A percentile compares a stretch with the other conserved stretches of the same genome.
These are phyloP conservation scores for Desoria tigrina DNA, from an alignment of 2,888 invertebrate species.

Conservation along the genomic window DNA sequence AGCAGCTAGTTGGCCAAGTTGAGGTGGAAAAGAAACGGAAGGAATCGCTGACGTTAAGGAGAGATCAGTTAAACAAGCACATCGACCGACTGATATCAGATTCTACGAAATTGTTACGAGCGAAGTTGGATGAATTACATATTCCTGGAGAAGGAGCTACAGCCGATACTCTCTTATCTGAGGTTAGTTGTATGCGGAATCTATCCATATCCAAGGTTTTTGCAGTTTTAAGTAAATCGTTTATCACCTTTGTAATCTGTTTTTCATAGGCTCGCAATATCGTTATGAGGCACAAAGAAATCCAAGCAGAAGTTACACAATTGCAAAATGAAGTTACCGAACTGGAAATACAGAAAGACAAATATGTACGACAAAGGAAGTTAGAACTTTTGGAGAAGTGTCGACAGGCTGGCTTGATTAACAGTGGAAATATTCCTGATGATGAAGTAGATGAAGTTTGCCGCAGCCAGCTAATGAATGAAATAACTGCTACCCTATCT, in stretches of 20 bases:
- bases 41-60: conserved; percentile 39
- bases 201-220: not conserved
- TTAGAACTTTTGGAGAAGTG: conserved; percentile 73
- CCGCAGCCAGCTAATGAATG: conserved; percentile 60
- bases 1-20: conserved; percentile 72
- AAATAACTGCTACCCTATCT: conserved; percentile 79
- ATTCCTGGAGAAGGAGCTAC: conserved; percentile 52
- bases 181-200: conserved; percentile 28
- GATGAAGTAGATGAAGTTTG: conserved; percentile 46
- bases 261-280: conserved; percentile 63
- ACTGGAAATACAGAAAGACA: conserved; percentile 75
- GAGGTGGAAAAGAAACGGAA: conserved; percentile 71
- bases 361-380: conserved; percentile 70
- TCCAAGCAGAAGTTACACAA: conserved; percentile 83
- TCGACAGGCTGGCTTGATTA: conserved; percentile 56
- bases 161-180: conserved; percentile 49
- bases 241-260: conserved; percentile 10
- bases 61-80: conserved; percentile 86
- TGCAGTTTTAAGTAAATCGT: not conserved
- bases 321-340: conserved; percentile 73
- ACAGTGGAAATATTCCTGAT: conserved; percentile 56
- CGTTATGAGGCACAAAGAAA: conserved; percentile 85
- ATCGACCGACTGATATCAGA: conserved; percentile 88
- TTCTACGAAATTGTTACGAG: conserved; percentile 83
- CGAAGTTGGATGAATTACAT: conserved; percentile 83